A percentile compares a stretch with the other conserved stretches of the same genome.
Conservation (phyloP, 2,113 vertebrate genomes). For the Apteryx mantelli region DNA sequence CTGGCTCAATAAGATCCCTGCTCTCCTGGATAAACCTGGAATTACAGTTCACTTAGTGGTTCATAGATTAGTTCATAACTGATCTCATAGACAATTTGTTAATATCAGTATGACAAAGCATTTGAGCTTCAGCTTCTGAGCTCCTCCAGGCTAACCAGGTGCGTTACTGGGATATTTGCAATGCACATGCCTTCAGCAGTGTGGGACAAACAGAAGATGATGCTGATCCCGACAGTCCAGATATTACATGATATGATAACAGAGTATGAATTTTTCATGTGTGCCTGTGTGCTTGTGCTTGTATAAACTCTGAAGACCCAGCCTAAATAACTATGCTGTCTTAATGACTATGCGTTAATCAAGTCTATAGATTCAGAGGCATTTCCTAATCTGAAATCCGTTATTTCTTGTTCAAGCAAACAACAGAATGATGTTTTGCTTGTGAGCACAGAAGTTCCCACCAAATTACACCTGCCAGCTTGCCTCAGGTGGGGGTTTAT, state of each 20-base stretch:
- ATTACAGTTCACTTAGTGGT: fast-evolving
- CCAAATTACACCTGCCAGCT: neutral
- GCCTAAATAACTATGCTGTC: neutral
- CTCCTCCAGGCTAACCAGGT: too few species aligned
- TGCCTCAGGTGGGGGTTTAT: too few species aligned
- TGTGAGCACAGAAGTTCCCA: neutral
- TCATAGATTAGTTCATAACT: fast-evolving
- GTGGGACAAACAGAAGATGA: neutral
- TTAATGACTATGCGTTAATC: neutral
- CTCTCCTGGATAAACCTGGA: neutral
- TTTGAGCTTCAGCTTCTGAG: neutral
- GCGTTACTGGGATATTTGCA: neutral
- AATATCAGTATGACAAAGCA: fast-evolving
- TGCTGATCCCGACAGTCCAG: neutral
- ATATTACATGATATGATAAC: too few species aligned
- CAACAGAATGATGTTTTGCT: too few species aligned
- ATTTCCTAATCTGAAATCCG: neutral
- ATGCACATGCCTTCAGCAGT: neutral
- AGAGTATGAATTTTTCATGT: neutral
- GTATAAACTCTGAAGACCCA: neutral
- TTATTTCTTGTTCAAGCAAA: neutral
- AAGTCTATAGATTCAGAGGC: neutral
- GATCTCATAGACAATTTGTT: neutral
- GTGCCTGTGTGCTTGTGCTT: too few species aligned
- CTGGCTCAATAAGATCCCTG: fast-evolving